Evolutionary conservation across 2,113 vertebrate species (phyloP), one percentile per base, ranked within the genome.

Genomic region (Hystrix brachyura): DNA sequence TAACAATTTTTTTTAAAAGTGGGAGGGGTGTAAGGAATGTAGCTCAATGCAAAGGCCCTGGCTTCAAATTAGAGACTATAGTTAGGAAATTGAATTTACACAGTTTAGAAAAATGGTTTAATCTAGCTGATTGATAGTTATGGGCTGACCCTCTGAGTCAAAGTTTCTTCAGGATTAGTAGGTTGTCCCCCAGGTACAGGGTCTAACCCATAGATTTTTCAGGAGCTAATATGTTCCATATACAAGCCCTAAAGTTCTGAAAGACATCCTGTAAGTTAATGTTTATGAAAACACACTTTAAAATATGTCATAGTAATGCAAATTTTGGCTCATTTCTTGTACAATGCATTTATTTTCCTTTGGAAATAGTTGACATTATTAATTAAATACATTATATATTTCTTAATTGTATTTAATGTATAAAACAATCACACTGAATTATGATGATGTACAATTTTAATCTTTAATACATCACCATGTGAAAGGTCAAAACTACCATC

Each of bases 351-450:
- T 78, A 18, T 55, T 67, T 65, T 78, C 32, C 14, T 65, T 82
- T 81, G 10, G 14, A n/a, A 95, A 67, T 92, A 57, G 59, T 67
- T 94, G 48, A 92, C 80, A 67, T 87, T 64, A 65, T 32, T 91
- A 60, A 67, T 46, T 87, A 62, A 78, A 62, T 51, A 10, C 38
- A 48, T 48, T 53, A 17, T 38, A 11, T 25, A 13, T 67, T 79
- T 21, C 12, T 53, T 32, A 29, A 38, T 71, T 87, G 83, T 67
- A 53, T 76, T 19, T 76, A 2, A 51, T 32, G n/a, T 89, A 4
- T 87, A 29, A 10, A 71, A 65, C 0, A 38, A 57, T 38, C 38
- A 21, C 2, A 64, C n/a, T 55, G 43, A 29, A 25, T 92, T 62
- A 53, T 19, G 38, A 46, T 38, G 18, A n/a, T 38, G 6, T 60